Conservation (phyloP, 2,113 vertebrate species). For the Poeciliopsis prolifica region DNA sequence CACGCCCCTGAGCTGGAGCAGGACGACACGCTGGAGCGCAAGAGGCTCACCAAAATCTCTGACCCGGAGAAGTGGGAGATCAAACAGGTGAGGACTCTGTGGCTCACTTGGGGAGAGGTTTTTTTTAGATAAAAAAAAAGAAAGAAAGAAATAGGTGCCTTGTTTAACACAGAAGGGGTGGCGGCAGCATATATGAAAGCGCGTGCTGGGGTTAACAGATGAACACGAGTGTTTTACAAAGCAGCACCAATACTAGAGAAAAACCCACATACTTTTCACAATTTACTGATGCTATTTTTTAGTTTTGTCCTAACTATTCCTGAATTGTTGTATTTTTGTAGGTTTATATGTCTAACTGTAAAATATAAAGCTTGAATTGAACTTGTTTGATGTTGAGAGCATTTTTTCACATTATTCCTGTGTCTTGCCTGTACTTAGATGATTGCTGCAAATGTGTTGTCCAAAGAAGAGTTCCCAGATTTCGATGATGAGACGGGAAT, state of each 20-base stretch:
- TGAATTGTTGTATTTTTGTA: no score
- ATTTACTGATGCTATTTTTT: no score
- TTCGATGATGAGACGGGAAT: conserved; percentile 99
- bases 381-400: not conserved
- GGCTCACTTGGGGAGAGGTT: not conserved
- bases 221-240: no score
- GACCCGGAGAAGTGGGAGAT: conserved; percentile 99
- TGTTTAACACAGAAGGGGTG: no score
- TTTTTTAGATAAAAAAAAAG: not conserved
- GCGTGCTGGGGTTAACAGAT: no score
- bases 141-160: no score
- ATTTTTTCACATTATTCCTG: not conserved
- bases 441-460: conserved; percentile 98
- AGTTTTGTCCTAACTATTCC: no score
- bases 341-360: no score
- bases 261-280: no score
- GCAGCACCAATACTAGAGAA: no score
- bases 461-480: conserved; percentile 98
- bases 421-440: conserved; percentile 79
- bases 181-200: no score
- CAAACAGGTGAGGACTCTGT: conserved; percentile 87
- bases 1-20: conserved; percentile 90
- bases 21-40: conserved; percentile 93
- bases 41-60: conserved; percentile 96
- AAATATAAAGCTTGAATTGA: not conserved